A percentile compares a stretch with the other conserved stretches of the same genome.
Evolutionary conservation across 2,797 vertebrate genomes (phyloP).

Genomic region (Chloroceryle inda): DNA sequence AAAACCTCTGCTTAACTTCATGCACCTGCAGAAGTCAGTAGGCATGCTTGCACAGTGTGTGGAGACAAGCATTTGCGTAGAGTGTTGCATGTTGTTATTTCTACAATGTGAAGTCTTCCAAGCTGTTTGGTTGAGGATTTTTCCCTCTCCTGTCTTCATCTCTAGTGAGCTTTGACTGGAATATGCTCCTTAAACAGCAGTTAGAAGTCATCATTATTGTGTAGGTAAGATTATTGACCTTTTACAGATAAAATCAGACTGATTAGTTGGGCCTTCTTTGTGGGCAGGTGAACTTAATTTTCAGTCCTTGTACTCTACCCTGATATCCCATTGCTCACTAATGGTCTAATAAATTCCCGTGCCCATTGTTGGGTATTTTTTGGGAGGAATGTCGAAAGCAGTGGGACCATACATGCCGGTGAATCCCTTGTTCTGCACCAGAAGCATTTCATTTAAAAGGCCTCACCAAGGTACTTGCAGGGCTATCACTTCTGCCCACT

Average conservation of each 20-base stretch:
- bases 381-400: neutral
- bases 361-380: accelerated
- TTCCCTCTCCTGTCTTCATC: neutral
- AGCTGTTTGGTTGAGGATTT: neutral
- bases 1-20: neutral
- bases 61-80: neutral
- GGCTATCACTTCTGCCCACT: neutral
- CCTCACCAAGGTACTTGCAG: neutral
- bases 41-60: accelerated
- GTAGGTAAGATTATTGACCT: neutral
- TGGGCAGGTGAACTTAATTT: neutral
- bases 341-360: neutral
- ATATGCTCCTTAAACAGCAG: neutral
- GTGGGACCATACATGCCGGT: accelerated
- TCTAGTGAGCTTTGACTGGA: neutral
- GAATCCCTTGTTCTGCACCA: neutral
- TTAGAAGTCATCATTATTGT: neutral
- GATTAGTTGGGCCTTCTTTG: neutral
- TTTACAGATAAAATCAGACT: neutral
- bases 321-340: neutral
- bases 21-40: neutral
- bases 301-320: neutral
- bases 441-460: neutral
- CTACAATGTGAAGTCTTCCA: neutral
- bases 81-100: neutral